These are phyloP conservation scores for Pangasius djambal DNA, from an alignment of 2,797 vertebrate species.

Conservation along the genomic window DNA sequence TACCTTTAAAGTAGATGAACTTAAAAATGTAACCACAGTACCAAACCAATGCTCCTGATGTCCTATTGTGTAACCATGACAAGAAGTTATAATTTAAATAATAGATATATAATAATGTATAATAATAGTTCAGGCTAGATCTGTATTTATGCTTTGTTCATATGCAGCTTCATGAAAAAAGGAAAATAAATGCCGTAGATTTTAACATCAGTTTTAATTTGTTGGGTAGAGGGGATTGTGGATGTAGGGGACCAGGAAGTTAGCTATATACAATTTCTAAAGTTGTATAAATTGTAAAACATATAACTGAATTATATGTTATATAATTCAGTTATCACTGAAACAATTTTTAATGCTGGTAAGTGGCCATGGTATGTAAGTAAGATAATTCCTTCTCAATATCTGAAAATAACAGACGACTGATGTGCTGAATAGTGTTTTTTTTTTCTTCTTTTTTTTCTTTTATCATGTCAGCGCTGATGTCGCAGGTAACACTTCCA, in stretches of 20 bases:
- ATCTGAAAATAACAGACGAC: not conserved
- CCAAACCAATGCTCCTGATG: not conserved
- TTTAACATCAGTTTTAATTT: not conserved
- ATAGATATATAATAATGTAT: too few relatives aligned
- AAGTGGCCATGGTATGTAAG: not conserved
- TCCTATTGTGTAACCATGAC: not conserved
- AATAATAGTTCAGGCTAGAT: not conserved
- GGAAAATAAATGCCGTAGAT: not conserved
- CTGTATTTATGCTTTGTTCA: not conserved
- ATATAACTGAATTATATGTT: not conserved
- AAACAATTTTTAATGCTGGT: not conserved
- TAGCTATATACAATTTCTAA: not conserved
- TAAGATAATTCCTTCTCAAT: not conserved
- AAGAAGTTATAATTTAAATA: not conserved
- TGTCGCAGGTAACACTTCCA: constrained; percentile 13
- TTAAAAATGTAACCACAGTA: not conserved
- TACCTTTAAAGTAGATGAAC: not conserved
- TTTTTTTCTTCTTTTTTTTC: not conserved
- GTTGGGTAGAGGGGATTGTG: not conserved
- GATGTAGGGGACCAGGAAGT: not conserved
- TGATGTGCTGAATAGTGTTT: not conserved
- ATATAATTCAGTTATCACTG: not conserved
- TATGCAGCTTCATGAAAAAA: not conserved
- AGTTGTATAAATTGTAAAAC: too few relatives aligned
- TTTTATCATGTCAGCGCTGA: not conserved